Percentiles rank a stretch among this genome's conserved stretches.
Evolutionary conservation across 1,140 invertebrate genomes (phyloP).

Genomic region (Leptopilina boulardi): DNA sequence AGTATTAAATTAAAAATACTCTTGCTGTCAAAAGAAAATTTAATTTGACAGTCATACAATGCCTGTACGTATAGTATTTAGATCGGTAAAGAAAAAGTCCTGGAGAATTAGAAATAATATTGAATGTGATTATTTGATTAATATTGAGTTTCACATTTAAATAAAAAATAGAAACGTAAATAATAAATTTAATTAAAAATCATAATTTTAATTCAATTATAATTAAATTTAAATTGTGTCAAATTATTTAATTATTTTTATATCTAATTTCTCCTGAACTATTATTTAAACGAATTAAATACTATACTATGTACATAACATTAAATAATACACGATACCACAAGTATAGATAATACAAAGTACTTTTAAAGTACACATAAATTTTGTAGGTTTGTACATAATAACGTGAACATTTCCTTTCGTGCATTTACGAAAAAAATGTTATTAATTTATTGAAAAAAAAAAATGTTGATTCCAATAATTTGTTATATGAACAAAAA

Average conservation of each 20-base stretch:
- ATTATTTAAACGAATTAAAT: neutral
- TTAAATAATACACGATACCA: neutral
- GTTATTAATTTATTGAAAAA: neutral
- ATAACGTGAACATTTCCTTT: neutral
- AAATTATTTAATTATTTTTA: neutral
- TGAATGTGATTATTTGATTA: no score
- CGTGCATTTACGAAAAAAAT: neutral
- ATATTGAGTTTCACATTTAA: no score
- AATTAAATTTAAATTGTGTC: neutral
- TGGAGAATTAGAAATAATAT: no score
- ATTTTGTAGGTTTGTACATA: constrained; percentile 14
- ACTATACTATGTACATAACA: neutral
- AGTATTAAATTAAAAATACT: no score
- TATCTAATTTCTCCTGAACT: neutral
- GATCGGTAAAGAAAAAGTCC: no score
- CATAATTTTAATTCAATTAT: neutral
- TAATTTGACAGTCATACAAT: no score
- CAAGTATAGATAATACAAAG: neutral
- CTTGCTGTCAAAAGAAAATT: no score
- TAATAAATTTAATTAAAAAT: neutral
- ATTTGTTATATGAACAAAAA: neutral
- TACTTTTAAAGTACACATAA: neutral
- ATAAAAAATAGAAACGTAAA: no score
- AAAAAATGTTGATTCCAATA: neutral
- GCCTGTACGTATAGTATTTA: no score